Conservation (phyloP, 2,888 invertebrate species). For the Zygothrica quintamaculata region DNA sequence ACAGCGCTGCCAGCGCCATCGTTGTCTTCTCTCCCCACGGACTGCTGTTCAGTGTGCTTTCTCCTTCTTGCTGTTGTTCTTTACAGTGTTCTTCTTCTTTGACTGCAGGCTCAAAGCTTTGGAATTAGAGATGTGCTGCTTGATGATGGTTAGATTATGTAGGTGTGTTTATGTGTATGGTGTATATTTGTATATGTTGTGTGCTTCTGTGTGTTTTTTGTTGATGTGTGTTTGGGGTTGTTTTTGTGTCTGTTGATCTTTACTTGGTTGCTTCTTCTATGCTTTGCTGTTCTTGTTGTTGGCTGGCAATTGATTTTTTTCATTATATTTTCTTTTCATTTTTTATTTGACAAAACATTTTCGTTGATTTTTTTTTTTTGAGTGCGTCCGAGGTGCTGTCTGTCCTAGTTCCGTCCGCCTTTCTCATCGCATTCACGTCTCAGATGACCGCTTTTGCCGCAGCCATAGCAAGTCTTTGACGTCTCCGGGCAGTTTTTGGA, state of each 20-base stretch:
- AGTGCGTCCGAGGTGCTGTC: slow-evolving; percentile 41
- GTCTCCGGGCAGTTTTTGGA: slow-evolving; percentile 93
- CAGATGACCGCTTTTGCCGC: slow-evolving; percentile 95
- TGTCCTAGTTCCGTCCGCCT: slow-evolving; percentile 85
- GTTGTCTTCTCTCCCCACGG: slow-evolving; percentile 34
- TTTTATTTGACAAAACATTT: slow-evolving; percentile 69
- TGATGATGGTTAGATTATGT: slow-evolving; percentile 61
- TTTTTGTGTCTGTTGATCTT: slow-evolving; percentile 64
- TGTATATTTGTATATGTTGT: slow-evolving; percentile 38
- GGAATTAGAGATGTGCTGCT: slow-evolving; percentile 78
- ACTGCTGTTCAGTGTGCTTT: slow-evolving; percentile 44
- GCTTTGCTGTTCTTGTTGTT: slow-evolving; percentile 46
- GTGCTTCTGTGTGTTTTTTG: slow-evolving; percentile 28
- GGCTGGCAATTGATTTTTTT: slow-evolving; percentile 77
- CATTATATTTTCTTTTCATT: slow-evolving; percentile 70
- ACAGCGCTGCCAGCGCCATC: slow-evolving; percentile 48
- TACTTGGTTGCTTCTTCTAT: slow-evolving; percentile 68
- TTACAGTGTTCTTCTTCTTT: slow-evolving; percentile 33
- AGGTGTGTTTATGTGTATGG: slow-evolving; percentile 34
- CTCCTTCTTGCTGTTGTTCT: slow-evolving; percentile 37
- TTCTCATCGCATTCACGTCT: slow-evolving; percentile 95
- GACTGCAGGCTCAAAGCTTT: slow-evolving; percentile 74
- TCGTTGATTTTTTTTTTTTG: slow-evolving; percentile 61
- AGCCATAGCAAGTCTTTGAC: slow-evolving; percentile 95
- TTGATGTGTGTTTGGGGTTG: slow-evolving; percentile 32